Evolutionary conservation across 2,113 vertebrate species (phyloP), one percentile per base, ranked within the genome.

Genomic region (Syngnathoides biaculeatus): DNA sequence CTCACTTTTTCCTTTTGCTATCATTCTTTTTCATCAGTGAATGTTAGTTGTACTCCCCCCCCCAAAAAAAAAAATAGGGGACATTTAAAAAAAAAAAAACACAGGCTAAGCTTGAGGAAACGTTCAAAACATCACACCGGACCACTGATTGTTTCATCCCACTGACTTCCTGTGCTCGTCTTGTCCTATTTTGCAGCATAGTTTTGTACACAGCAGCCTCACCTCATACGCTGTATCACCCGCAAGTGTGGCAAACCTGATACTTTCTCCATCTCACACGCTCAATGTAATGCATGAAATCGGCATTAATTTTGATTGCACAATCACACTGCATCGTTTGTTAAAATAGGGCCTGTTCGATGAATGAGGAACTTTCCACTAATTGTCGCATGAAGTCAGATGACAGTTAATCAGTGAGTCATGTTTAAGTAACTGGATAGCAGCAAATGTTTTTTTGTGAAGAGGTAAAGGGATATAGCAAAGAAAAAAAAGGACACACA

Each of bases 1-100:
- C 74, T 84, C 79, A 79, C 22, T 69, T 62, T 67, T 38, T 52
- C 55, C 52, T 60, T 22, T 59, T 22, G 20, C 38, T 73, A 64
- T 63, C 5, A 68, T 50, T 75, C 64, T 60, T 64, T 55, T 50
- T 50, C 42, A 67, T 78, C 67, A 67, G 67, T 47, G 79, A 20
- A 20, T 71, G 74, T 30, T 27, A 72, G 61, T 45, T 78, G 13
- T 43, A 15, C 13, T 77, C 45, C 69, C 57, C 73, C 79, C 22
- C 14, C 24, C 13, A 56, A 5, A n/a, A n/a, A 20, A 19, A 35
- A 52, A 52, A 68, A 63, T 66, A 59, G 20, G 9, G 52, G 43
- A 57, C 40, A 19, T 30, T 75, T 2, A 20, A 69, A 71, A 71
- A 53, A 65, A 69, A 71, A 71, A 53, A 65, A 64, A 65, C n/a